Base-by-base conservation (phyloP, 2,888 invertebrate genomes). In the Cantharis flavilabris region DNA sequence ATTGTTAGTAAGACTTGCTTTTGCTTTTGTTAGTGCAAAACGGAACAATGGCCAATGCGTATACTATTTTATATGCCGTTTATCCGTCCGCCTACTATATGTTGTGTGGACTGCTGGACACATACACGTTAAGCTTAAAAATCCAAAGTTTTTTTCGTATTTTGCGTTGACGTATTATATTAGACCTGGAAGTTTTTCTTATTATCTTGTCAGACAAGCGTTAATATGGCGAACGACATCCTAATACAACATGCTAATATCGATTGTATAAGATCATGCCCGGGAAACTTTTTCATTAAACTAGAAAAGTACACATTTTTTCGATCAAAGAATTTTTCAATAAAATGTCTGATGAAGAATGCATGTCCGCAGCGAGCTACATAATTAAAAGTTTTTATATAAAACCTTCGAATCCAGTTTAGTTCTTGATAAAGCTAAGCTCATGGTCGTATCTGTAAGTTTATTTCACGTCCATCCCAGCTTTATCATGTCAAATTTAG, bases 31-130 rank as follows among this genome's bases (percentile, higher is more conserved):
- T 69, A 16, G 30, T 64, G 70, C 73, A 76, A 76, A 76, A 65
- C 76, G 73, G 65, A 73, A 76, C 73, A 76, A 49, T 49, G 49
- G 49, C 49, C 49, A 49, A 76, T 73, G 69, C 65, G 65, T 69
- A 26, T 26, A 28, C 30, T 49, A 71, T 71, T 76, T 76, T 70
- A 73, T 73, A 76, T 62, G 73, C 30, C 67, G 73, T 72, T 76
- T 71, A 76, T 65, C 71, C 73, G 65, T 23, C 65, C 62, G 63
- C 72, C 64, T 72, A 49, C 70, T 69, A 70, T 62, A 63, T 71
- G 73, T 64, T 62, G 70, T 62, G 33, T 30, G 26, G 26, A 7
- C 26, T 9, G 26, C 26, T 26, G 26, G 26, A 26, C 26, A 26
- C 26, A 26, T 23, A 23, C 23, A 23, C 5, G 7, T 5, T 23